A percentile compares a stretch with the other conserved stretches of the same genome.
Evolutionary conservation across 2,888 invertebrate species (phyloP).

Genomic region (Bellardia bayeri): DNA sequence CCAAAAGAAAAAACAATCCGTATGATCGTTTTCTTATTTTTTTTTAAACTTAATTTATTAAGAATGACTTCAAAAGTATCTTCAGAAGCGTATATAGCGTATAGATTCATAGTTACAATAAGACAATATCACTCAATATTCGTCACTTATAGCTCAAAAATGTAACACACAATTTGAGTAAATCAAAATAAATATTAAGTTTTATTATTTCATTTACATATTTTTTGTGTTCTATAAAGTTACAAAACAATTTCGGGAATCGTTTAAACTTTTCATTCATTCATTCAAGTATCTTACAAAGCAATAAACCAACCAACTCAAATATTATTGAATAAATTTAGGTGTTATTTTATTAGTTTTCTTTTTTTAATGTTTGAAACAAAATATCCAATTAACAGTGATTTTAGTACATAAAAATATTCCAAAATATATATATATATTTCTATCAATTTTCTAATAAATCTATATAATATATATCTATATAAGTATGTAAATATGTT

Average conservation of each 20-base stretch:
- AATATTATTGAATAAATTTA: background rate
- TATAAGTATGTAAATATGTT: constrained; percentile 12
- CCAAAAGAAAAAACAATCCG: too few relatives aligned
- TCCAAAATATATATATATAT: constrained; percentile 50
- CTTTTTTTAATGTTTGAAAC: background rate
- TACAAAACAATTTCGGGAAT: background rate
- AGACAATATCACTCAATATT: background rate
- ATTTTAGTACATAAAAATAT: constrained; percentile 41
- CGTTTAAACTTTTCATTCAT: background rate
- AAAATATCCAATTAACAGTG: constrained; percentile 34
- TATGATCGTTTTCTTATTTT: too few relatives aligned
- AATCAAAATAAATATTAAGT: constrained; percentile 29
- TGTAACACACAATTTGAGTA: background rate
- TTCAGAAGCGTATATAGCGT: too few relatives aligned
- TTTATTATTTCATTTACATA: constrained; percentile 13
- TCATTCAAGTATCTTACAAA: constrained; percentile 43
- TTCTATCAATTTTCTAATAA: constrained; percentile 34
- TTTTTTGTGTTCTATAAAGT: background rate
- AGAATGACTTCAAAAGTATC: too few relatives aligned
- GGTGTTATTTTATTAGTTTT: background rate
- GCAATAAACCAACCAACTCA: constrained; percentile 21
- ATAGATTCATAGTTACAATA: too few relatives aligned
- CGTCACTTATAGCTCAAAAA: background rate
- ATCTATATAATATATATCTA: constrained; percentile 13
- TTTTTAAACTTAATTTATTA: too few relatives aligned